These are phyloP conservation scores for Saguinus imperator DNA, from an alignment of 2,113 vertebrate genomes.

Conservation along the genomic window DNA sequence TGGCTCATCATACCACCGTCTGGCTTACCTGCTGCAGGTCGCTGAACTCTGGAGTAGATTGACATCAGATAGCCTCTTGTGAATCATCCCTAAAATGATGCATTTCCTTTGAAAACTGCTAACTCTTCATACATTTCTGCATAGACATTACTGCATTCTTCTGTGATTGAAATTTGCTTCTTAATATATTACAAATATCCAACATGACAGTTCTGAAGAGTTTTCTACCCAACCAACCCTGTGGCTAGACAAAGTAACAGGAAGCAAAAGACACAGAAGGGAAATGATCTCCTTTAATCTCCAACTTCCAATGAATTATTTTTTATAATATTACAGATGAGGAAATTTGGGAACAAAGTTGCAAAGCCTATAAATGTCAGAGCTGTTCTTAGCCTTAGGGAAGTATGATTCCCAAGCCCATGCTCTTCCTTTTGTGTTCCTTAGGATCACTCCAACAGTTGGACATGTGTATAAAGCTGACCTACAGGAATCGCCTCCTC, in stretches of 20 bases:
- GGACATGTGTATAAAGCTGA: neutral
- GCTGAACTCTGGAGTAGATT: constrained; percentile 21
- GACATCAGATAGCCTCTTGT: constrained; percentile 43
- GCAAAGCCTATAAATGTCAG: neutral
- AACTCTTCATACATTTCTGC: neutral
- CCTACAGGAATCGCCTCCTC: neutral
- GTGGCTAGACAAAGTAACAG: neutral
- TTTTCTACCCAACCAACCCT: neutral
- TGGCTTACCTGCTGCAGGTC: constrained; percentile 65
- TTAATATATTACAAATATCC: neutral
- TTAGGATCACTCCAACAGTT: neutral
- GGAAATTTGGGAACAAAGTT: neutral
- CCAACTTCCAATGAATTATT: neutral
- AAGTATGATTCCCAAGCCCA: neutral
- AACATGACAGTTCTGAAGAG: neutral
- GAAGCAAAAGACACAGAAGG: neutral
- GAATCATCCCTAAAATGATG: neutral
- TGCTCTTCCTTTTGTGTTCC: neutral
- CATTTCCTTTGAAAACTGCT: constrained; percentile 45
- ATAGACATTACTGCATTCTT: neutral
- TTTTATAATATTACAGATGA: neutral
- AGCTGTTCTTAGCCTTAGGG: constrained; percentile 1
- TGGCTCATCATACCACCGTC: constrained; percentile 51
- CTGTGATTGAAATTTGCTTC: neutral
- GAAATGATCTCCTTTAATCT: neutral